A percentile compares a stretch with the other conserved stretches of the same genome.
Conservation (phyloP, 2,797 vertebrate species). For the Ficedula albicollis region DNA sequence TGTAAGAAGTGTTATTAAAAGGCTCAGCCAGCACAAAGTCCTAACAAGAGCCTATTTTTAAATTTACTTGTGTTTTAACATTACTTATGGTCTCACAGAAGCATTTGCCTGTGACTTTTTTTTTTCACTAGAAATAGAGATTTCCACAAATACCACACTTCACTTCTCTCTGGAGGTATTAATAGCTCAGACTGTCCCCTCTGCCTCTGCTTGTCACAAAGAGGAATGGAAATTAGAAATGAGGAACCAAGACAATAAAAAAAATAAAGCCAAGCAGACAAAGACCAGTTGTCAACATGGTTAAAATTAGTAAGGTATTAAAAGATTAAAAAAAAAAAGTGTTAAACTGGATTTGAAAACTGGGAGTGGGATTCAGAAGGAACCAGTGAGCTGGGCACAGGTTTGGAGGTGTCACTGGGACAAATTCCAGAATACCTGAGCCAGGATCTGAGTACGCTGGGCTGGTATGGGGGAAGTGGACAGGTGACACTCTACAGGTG, state of each 20-base stretch:
- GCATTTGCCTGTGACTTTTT: not conserved
- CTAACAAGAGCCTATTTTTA: not conserved
- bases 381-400: not conserved
- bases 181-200: not conserved
- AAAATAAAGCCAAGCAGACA: not conserved
- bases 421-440: not conserved
- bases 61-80: not conserved
- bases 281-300: not conserved
- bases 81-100: not conserved
- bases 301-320: not conserved
- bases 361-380: not conserved
- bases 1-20: not conserved
- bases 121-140: not conserved
- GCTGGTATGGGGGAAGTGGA: not conserved
- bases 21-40: not conserved
- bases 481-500: not conserved
- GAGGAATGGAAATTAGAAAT: slow-evolving; percentile 36
- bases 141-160: not conserved
- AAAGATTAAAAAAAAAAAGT: not conserved
- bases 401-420: not conserved
- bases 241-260: not conserved
- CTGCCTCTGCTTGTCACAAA: not conserved
- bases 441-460: not conserved
- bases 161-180: not conserved
- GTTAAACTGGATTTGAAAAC: not conserved